Conservation (phyloP, 2,113 vertebrate genomes). For the Oryzias celebensis region DNA sequence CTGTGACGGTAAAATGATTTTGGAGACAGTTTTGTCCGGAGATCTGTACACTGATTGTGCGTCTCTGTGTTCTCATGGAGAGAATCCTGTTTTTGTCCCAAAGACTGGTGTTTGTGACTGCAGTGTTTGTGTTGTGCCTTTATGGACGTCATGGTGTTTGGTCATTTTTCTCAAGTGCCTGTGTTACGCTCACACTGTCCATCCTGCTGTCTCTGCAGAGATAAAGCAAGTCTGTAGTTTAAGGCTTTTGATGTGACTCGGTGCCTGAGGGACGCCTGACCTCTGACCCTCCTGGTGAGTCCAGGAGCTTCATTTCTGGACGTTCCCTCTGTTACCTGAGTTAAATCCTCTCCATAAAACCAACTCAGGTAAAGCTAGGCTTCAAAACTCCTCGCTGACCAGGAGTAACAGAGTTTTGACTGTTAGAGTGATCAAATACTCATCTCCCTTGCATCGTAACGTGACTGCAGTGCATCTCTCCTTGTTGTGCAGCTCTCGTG, state of each 20-base stretch:
- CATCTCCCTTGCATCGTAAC: slow-evolving; percentile 22
- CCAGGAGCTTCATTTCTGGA: neutral
- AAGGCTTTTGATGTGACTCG: neutral
- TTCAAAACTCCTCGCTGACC: slow-evolving; percentile 5
- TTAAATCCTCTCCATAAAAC: neutral
- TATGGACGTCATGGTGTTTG: slow-evolving; percentile 46
- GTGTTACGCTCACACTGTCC: slow-evolving; percentile 47
- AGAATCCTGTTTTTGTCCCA: slow-evolving; percentile 31
- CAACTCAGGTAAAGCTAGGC: slow-evolving; percentile 27
- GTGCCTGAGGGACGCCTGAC: neutral
- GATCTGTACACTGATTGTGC: too few relatives aligned
- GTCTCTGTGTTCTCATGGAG: neutral
- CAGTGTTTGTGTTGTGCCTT: slow-evolving; percentile 67
- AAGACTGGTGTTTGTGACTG: slow-evolving; percentile 37
- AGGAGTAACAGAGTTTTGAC: slow-evolving; percentile 16
- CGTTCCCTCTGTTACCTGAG: slow-evolving; percentile 14
- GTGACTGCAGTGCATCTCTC: slow-evolving; percentile 12
- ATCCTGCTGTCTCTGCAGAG: slow-evolving; percentile 19
- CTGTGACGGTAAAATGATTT: too few relatives aligned
- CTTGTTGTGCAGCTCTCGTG: neutral
- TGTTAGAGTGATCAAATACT: slow-evolving; percentile 26
- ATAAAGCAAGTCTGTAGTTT: slow-evolving; percentile 15
- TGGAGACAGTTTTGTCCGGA: too few relatives aligned
- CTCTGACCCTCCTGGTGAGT: neutral
- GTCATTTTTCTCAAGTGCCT: slow-evolving; percentile 70